These are phyloP conservation scores for Copidosoma floridanum DNA, from an alignment of 1,140 invertebrate genomes.

Conservation along the genomic window DNA sequence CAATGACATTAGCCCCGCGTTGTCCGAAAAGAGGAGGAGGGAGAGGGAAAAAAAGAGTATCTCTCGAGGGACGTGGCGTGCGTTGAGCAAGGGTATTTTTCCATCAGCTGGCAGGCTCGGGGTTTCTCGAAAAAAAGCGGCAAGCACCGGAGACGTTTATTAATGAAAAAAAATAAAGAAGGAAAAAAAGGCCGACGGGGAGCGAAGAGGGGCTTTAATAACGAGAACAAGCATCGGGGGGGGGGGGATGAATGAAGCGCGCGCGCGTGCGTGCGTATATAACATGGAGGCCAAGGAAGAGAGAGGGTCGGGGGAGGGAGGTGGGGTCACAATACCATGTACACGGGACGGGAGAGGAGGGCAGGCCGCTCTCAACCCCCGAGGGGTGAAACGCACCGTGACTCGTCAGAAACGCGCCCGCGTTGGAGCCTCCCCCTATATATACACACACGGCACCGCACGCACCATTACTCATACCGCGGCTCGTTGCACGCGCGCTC, in stretches of 20 bases:
- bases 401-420: constrained; percentile 11
- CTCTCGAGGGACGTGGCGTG: neutral
- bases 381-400: constrained; percentile 5
- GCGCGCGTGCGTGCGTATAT: neutral
- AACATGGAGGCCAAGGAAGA: too few species aligned
- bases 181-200: neutral
- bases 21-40: neutral
- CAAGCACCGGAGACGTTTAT: constrained; percentile 18
- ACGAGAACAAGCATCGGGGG: too few species aligned
- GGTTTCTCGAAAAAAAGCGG: constrained; percentile 4
- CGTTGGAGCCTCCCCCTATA: neutral
- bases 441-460: neutral
- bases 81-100: too few species aligned
- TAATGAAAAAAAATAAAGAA: constrained; percentile 7
- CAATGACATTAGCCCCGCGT: too few species aligned
- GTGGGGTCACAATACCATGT: too few species aligned
- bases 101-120: too few species aligned
- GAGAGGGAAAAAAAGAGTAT: neutral
- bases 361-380: neutral
- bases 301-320: neutral
- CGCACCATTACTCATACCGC: constrained; percentile 25
- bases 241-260: neutral
- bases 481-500: constrained; percentile 16
- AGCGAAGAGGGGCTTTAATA: constrained; percentile 16
- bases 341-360: neutral